phyloP scores from a whole-genome alignment of 2,113 vertebrate genomes.

The Thunnus maccoyii region DNA sequence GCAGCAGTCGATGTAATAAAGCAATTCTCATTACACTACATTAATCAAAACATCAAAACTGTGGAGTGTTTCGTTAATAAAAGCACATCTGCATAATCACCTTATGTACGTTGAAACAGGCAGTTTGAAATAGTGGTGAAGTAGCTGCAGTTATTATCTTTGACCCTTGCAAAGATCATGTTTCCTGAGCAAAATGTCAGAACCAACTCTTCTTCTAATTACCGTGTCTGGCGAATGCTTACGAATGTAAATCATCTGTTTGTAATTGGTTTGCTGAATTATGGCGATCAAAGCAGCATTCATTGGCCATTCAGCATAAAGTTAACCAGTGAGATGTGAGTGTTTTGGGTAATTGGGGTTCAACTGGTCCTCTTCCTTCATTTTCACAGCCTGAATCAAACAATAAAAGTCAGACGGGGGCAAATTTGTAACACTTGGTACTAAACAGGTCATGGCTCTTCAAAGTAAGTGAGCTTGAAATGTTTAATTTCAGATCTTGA shows the following conservation, averaged over 20 bases:
- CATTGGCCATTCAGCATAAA: conserved; percentile 21
- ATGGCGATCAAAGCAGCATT: neutral
- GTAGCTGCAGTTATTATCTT: too few species aligned
- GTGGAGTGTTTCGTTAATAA: neutral
- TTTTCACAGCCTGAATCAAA: conserved; percentile 8
- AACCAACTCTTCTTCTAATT: neutral
- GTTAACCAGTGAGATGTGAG: neutral
- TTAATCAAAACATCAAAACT: neutral
- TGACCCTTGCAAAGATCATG: neutral
- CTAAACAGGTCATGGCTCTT: conserved; percentile 36
- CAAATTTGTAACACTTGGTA: neutral
- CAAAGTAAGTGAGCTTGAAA: conserved; percentile 26
- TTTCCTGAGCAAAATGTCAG: neutral
- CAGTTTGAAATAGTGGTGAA: too few species aligned
- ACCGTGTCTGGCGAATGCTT: neutral
- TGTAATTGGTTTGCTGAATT: conserved; percentile 2
- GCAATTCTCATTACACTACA: neutral
- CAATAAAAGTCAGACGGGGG: neutral
- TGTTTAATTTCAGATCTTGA: conserved; percentile 54
- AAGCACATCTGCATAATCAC: neutral
- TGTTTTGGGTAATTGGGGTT: conserved; percentile 15
- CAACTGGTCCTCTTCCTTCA: neutral
- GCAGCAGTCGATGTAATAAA: neutral
- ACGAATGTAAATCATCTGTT: neutral
- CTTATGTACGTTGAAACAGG: too few species aligned